These are phyloP conservation scores for Hyposoter didymator DNA, from an alignment of 2,888 invertebrate species.

Conservation along the genomic window DNA sequence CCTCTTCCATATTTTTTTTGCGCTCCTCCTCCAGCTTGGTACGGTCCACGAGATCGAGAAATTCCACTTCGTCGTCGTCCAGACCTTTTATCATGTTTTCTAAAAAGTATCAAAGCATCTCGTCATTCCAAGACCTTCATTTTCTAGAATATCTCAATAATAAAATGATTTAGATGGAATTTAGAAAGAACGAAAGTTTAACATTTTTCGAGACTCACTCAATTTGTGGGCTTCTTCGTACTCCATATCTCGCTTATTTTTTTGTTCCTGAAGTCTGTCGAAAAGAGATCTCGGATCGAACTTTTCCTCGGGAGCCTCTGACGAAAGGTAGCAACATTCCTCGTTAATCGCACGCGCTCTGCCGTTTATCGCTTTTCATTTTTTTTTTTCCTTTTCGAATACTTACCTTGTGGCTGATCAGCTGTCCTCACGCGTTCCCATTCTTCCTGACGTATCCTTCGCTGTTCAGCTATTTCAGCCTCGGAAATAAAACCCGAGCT, in stretches of 20 bases:
- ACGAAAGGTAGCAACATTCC: slow-evolving; percentile 61
- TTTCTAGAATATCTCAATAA: background rate
- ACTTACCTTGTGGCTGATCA: slow-evolving; percentile 94
- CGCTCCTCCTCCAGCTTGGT: slow-evolving; percentile 94
- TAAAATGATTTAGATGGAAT: background rate
- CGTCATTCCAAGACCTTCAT: background rate
- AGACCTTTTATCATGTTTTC: slow-evolving; percentile 95
- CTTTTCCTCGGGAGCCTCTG: slow-evolving; percentile 95
- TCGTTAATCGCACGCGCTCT: background rate
- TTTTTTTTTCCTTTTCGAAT: slow-evolving; percentile 34
- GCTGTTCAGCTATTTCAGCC: slow-evolving; percentile 92
- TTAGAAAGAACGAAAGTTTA: background rate
- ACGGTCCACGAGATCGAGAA: slow-evolving; percentile 95
- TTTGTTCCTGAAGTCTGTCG: slow-evolving; percentile 96
- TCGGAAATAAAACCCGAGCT: slow-evolving; percentile 97
- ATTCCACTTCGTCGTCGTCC: slow-evolving; percentile 98
- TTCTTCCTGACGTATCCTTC: slow-evolving; percentile 94
- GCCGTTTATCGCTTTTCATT: background rate
- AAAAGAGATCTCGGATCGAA: slow-evolving; percentile 95
- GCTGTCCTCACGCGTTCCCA: slow-evolving; percentile 98
- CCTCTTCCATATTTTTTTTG: slow-evolving; percentile 93
- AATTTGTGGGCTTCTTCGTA: slow-evolving; percentile 97
- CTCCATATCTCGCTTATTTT: slow-evolving; percentile 95
- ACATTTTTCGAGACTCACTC: slow-evolving; percentile 87
- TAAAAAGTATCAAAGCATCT: slow-evolving; percentile 79